Percentiles rank a stretch among this genome's conserved stretches.
phyloP scores from a whole-genome alignment of 2,797 vertebrate species.

The Lemur catta region DNA sequence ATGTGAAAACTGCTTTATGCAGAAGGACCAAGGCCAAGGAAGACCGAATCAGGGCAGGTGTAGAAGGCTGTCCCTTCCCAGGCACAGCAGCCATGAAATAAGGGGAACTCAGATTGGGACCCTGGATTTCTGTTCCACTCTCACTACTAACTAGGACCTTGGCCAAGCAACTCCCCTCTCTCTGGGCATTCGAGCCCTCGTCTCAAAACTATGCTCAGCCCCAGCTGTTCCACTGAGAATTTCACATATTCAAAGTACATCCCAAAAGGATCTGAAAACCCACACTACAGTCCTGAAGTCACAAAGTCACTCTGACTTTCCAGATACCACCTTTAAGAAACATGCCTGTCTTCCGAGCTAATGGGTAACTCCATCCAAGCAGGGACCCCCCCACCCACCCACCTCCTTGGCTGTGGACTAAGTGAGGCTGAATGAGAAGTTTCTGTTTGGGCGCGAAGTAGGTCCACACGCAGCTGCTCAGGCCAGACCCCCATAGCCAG shows the following conservation, averaged over 20 bases:
- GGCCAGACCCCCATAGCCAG: background rate
- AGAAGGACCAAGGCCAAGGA: background rate
- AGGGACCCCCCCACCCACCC: too few relatives aligned
- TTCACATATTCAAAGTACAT: background rate
- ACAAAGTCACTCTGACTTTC: background rate
- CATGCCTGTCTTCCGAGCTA: background rate
- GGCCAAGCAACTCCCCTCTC: background rate
- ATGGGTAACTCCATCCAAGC: background rate
- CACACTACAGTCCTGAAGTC: background rate
- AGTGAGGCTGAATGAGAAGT: background rate
- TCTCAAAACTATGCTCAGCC: background rate
- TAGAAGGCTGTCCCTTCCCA: too few relatives aligned
- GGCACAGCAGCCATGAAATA: rapidly evolving
- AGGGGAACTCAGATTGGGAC: background rate
- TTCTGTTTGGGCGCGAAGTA: rapidly evolving
- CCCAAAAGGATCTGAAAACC: background rate
- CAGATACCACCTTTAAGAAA: background rate
- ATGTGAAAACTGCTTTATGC: background rate
- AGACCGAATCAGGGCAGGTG: too few relatives aligned
- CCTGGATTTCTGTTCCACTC: background rate
- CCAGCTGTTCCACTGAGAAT: background rate
- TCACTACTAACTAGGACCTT: background rate
- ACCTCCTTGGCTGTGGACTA: rapidly evolving
- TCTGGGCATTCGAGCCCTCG: background rate
- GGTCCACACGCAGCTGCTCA: rapidly evolving